Base-by-base conservation (phyloP, 2,888 invertebrate genomes). In the Notocelia uddmanniana region DNA sequence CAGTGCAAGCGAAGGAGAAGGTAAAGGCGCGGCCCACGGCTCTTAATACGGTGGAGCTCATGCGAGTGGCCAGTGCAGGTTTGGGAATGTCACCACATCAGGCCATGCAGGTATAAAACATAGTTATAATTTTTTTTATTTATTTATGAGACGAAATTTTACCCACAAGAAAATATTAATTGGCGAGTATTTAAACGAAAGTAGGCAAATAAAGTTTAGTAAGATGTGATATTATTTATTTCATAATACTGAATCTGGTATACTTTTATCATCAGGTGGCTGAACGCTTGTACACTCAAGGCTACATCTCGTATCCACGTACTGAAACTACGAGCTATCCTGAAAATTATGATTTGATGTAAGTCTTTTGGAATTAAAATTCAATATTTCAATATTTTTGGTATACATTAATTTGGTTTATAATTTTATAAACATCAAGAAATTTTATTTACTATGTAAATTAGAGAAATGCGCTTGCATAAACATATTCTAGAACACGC, bases 291-390 rank as follows among this genome's bases (percentile, higher is more conserved):
- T 99, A 99, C 88, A 99, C 97, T 0, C 98, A 98, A 88, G 99
- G 99, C 37, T 99, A 98, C 85, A 99, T 99, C 75, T 99, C 98
- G 85, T 99, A 99, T 92, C 99, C 99, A 0, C 95, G 99, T 80
- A 99, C 99, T 0, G 99, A 99, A 93, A 99, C 99, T 0, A 99
- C 99, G 0, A 96, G 97, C 69, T 99, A 99, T 90, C 97, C 99
- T 0, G 96, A 97, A 80, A 99, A 98, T 89, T 99, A 98, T 88
- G 99, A 99, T 94, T 94, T 99, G 72, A 90, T 95, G 97, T 97
- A 92, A 95, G 94, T 87, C 37, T 31, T 21, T 11, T 6, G 10
- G n/a, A n/a, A n/a, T 26, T 26, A 34, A 34, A 11, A 15, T 45
- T 45, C n/a, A 0, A n/a, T 45, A 45, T n/a, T 45, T 6, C 13